Conservation (phyloP, 2,888 invertebrate genomes). For the Melanchra persicariae region DNA sequence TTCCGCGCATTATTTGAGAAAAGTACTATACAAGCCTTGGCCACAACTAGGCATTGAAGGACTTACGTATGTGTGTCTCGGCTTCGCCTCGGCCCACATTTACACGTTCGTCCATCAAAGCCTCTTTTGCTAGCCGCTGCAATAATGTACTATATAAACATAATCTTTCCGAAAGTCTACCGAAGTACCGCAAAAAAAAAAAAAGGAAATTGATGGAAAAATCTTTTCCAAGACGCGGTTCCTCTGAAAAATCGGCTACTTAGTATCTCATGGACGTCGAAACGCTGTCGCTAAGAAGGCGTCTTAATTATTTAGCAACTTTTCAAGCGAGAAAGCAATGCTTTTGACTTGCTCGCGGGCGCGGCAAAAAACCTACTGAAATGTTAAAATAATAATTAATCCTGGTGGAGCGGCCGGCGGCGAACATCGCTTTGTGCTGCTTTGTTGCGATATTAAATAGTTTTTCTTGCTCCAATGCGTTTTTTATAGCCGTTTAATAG, state of each 20-base stretch:
- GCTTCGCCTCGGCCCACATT: no score
- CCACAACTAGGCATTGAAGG: no score
- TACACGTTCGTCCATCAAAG: no score
- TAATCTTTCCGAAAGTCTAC: conserved; percentile 51
- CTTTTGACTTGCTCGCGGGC: conserved; percentile 87
- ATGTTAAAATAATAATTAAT: conserved; percentile 91
- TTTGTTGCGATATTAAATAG: conserved; percentile 89
- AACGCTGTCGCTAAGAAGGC: conserved; percentile 85
- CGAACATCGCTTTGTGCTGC: conserved; percentile 80
- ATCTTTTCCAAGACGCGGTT: conserved; percentile 56
- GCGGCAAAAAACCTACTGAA: conserved; percentile 87
- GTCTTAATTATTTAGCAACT: conserved; percentile 90
- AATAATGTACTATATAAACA: no score
- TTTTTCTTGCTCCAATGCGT: conserved; percentile 84
- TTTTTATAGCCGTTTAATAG: conserved; percentile 79
- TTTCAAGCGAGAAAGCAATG: conserved; percentile 88
- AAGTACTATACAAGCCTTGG: no score
- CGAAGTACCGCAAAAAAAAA: conserved; percentile 61
- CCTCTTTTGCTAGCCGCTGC: no score
- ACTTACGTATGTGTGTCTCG: no score
- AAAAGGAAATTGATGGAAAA: conserved; percentile 66
- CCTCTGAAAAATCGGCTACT: conserved; percentile 79
- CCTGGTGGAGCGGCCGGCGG: conserved; percentile 77
- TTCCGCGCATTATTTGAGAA: no score
- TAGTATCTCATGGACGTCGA: conserved; percentile 78